Evolutionary conservation across 2,888 invertebrate genomes (phyloP).

Genomic region (Oscheius sp.): DNA sequence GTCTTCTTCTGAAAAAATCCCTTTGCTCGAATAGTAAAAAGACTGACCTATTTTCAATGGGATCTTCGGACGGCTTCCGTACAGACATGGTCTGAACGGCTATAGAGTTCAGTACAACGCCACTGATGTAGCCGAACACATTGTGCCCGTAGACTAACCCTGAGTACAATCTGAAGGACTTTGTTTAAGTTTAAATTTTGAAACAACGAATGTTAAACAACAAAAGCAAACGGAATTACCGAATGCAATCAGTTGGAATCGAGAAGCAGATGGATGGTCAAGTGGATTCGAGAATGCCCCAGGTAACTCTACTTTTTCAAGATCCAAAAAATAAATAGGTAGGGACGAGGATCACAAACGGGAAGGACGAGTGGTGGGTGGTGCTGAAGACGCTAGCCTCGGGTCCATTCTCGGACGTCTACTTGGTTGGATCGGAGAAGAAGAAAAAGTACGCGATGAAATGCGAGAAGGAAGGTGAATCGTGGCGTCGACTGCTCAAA

Average conservation of each 20-base stretch:
- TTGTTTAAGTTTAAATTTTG: too few relatives aligned
- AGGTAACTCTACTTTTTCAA: not conserved
- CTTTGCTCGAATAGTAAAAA: not conserved
- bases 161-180: conserved; percentile 13
- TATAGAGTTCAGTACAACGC: conserved; percentile 15
- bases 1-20: conserved; percentile 4
- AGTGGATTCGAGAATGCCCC: conserved; percentile 23
- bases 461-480: conserved; percentile 59
- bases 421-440: conserved; percentile 47
- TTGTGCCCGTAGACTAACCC: conserved; percentile 25
- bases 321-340: not conserved
- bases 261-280: too few relatives aligned
- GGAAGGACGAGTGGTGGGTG: conserved; percentile 38
- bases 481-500: conserved; percentile 53
- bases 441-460: conserved; percentile 64
- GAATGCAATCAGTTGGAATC: too few relatives aligned
- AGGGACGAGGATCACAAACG: conserved; percentile 27
- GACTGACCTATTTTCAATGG: conserved; percentile 4
- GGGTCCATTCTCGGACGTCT: conserved; percentile 68
- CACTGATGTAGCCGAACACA: conserved; percentile 22
- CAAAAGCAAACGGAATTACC: too few relatives aligned
- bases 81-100: conserved; percentile 13
- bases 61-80: conserved; percentile 5
- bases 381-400: conserved; percentile 56
- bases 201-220: too few relatives aligned